Percentiles rank a stretch among this genome's conserved stretches.
Conservation (phyloP, 2,797 vertebrate genomes). For the Petrocephalus sullivani region DNA sequence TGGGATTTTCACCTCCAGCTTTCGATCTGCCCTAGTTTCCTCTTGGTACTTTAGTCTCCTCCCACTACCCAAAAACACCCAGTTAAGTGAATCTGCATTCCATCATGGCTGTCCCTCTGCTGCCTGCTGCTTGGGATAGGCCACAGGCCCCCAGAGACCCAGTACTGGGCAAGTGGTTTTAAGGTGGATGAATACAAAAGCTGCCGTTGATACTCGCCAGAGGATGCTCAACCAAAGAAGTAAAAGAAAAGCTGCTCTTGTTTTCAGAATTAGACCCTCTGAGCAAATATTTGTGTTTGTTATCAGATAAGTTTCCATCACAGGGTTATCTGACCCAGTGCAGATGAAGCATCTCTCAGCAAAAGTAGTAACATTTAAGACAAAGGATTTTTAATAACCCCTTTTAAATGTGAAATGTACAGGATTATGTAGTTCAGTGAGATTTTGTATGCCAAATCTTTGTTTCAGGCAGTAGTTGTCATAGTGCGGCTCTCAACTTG, state of each 20-base stretch:
- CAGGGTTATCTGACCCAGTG: neutral
- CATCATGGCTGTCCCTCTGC: neutral
- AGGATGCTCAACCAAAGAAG: constrained; percentile 43
- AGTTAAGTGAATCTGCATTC: neutral
- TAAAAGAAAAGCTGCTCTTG: constrained; percentile 30
- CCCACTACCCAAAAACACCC: neutral
- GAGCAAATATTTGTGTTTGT: neutral
- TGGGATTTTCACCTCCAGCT: neutral
- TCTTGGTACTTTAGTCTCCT: neutral
- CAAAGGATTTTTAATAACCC: neutral
- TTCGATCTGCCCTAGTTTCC: neutral
- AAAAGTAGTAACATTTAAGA: neutral
- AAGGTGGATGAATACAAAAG: constrained; percentile 43
- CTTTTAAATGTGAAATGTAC: neutral
- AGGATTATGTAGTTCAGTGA: neutral
- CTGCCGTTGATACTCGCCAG: constrained; percentile 48
- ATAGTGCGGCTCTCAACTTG: neutral
- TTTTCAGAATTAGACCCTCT: neutral
- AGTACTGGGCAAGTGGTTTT: constrained; percentile 48
- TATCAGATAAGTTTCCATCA: neutral
- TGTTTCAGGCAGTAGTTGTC: neutral
- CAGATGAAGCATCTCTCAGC: neutral
- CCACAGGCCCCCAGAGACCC: neutral
- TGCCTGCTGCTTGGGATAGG: neutral
- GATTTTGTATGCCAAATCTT: neutral